Evolutionary conservation across 2,113 vertebrate genomes (phyloP), one percentile per base, ranked within the genome.

Genomic region (Rhinolophus sinicus): DNA sequence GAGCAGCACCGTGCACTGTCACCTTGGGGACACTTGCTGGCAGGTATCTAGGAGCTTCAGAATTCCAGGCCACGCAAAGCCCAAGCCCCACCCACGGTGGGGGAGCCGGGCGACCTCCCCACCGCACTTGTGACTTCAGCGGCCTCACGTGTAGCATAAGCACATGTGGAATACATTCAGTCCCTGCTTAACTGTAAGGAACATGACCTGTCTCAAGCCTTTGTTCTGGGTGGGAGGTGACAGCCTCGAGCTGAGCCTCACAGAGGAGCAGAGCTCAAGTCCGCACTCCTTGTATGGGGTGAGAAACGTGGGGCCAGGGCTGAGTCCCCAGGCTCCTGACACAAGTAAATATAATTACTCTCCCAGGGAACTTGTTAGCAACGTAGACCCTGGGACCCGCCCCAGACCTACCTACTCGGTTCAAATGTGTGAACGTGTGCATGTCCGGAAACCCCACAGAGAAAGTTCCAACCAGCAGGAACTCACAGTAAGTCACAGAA

Each of bases 81-180:
- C 8, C 0, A n/a, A 21, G 56, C 50, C 64, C 16, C 14, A 44
- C 1, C 2, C 14, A 44, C 1, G 1, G 4, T 22, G 19, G 3
- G 56, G 58, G 11, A 14, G 18, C 12, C 11, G 4, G 0, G 16
- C 9, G 7, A 5, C 33, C 21, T 8, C 2, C 2, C 16, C 54
- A 35, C 26, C 10, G 21, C n/a, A 13, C 21, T 15, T 21, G 10
- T 22, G 30, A n/a, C 35, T 44, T 83, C 7, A 19, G 4, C 24
- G 18, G 11, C 10, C 21, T 35, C 2, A 1, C 50, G 8, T 33
- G 33, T 64, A 85, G 40, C 44, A 8, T 28, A 33, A 50, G 28
- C 44, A 33, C 33, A 15, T 24, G 5, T 28, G 38, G 28, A 35
- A 8, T 38, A 12, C 2, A 26, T 4, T 19, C 35, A 56, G 30